Conservation (phyloP, 2,797 vertebrate species). For the Gymnopithys bicolor region DNA sequence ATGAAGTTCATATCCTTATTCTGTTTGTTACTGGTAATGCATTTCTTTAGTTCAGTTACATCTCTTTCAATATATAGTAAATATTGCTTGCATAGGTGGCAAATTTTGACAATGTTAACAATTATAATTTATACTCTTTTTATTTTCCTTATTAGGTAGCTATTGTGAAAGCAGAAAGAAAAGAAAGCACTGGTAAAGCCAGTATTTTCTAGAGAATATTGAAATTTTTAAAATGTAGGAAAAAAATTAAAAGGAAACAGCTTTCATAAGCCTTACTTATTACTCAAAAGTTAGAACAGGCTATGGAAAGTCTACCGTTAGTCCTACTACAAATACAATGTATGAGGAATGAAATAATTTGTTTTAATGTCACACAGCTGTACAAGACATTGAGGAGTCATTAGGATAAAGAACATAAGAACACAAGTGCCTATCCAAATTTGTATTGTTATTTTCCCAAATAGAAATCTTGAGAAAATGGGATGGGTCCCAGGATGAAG, state of each 20-base stretch:
- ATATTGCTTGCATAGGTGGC: not conserved
- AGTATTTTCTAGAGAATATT: not conserved
- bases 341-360: not conserved
- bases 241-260: not conserved
- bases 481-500: not conserved
- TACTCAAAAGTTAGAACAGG: not conserved
- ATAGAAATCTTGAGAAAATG: not conserved
- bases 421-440: not conserved
- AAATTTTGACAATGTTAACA: not conserved
- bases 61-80: not conserved
- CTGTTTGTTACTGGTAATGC: not conserved
- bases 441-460: slow-evolving; percentile 1
- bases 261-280: not conserved
- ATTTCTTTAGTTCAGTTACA: not conserved
- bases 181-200: not conserved
- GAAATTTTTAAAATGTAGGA: not conserved
- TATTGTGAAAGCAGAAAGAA: not conserved
- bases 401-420: not conserved
- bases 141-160: not conserved
- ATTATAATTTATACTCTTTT: not conserved
- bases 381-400: not conserved
- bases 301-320: not conserved
- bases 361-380: not conserved
- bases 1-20: not conserved
- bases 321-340: not conserved